Base-by-base conservation (phyloP, 1,140 invertebrate species). In the Bombus balteatus region DNA sequence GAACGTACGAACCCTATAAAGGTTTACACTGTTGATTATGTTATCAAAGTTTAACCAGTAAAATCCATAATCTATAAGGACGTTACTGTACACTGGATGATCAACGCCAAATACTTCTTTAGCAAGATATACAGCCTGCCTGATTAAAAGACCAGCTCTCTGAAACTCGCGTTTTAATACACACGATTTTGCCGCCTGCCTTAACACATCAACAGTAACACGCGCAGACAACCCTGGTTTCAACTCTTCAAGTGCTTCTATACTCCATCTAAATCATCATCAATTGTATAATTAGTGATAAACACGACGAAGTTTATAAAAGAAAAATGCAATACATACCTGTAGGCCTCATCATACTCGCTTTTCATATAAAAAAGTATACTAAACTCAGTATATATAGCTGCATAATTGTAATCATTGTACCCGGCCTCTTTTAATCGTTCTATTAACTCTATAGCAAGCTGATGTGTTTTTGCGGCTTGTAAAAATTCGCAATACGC, bases 11-110 rank as follows among this genome's bases (percentile, higher is more conserved):
- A 97, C 97, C 96, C 98, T 97, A 93, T 99, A 98, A 0, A 98
- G 96, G 84, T 96, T 96, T 18, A 99, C 97, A 91, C 98, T 98
- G 91, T 98, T 97, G 47, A 96, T 95, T 71, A 98, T 97, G 59
- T 96, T 97, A 95, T 99, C 98, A n/a, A 97, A 97, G 95, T 99
- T 98, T 62, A 98, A 96, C 89, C 99, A 95, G 93, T 98, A 99
- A 95, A 98, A 99, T 75, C 98, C 98, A 94, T 98, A 98, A 95
- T 98, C 98, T 79, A 98, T 96, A 59, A 99, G 95, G 43, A 97
- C 96, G 93, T 98, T 97, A 53, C 98, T 97, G 92, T 98, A 97
- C 88, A 97, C 97, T 43, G 97, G 98, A 95, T 98, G 97, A 72
- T 96, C 92, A 2, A 94, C 92, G 8, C 97, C 97, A 95, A 97